Base-by-base conservation (phyloP, 1,140 invertebrate species). In the Sycophila sp. region DNA sequence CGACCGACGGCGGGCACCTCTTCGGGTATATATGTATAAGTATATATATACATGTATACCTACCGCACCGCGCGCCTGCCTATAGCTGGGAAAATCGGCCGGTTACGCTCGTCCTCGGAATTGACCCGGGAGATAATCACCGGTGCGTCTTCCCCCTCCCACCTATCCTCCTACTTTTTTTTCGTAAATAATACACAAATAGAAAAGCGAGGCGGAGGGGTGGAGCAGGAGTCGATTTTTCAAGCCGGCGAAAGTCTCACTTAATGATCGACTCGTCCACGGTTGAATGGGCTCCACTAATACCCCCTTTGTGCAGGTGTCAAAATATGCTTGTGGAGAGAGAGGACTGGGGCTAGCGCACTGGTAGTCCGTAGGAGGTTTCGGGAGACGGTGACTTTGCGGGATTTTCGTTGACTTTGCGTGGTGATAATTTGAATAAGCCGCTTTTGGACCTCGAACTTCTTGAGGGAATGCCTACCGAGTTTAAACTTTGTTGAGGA, bases 111-210 rank as follows among this genome's bases (percentile, higher is more conserved):
- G n/a, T n/a, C n/a, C n/a, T n/a, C 55, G 10, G 32, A 69, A 69
- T 69, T 40, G 45, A 69, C 56, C 26, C 32, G 22, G 17, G 2
- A 42, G 68, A 63, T 69, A 56, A 69, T 69, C 49, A 60, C 56
- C 68, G 47, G 58, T 63, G n/a, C n/a, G n/a, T n/a, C n/a, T n/a
- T n/a, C n/a, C n/a, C n/a, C n/a, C n/a, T n/a, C n/a, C n/a, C n/a
- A n/a, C n/a, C n/a, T n/a, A n/a, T n/a, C n/a, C n/a, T n/a, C n/a
- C n/a, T n/a, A n/a, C n/a, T n/a, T n/a, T n/a, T 67, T 67, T 58
- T 59, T 47, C 22, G 11, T 26, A 51, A 13, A 22, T 26, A n/a
- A 34, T 10, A 0, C 22, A 24, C 30, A 36, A 69, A 69, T 62
- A 32, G 42, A 24, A 40, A 40, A 62, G 17, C 42, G 49, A 24